A percentile compares a stretch with the other conserved stretches of the same genome.
Evolutionary conservation across 2,797 vertebrate genomes (phyloP).

Genomic region (Mycteria americana): DNA sequence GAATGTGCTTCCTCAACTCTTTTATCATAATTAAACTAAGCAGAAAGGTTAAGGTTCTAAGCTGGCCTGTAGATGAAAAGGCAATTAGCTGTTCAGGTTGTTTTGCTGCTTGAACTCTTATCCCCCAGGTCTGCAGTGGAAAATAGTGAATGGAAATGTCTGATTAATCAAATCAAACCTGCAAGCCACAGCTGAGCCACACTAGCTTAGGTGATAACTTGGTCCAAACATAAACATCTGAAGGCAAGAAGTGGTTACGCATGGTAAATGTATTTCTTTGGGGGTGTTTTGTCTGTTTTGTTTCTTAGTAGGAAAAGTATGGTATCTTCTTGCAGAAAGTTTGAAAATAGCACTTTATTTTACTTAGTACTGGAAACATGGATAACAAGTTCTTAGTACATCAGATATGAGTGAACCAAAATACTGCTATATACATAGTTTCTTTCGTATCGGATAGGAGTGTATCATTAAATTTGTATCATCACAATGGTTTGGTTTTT

Average conservation of each 20-base stretch:
- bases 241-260: not conserved
- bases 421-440: not conserved
- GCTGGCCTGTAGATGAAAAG: not conserved
- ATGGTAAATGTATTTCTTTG: not conserved
- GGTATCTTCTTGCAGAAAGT: not conserved
- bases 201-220: not conserved
- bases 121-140: not conserved
- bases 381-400: not conserved
- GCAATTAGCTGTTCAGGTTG: not conserved
- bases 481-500: not conserved
- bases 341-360: not conserved
- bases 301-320: not conserved
- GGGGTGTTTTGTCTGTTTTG: not conserved
- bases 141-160: not conserved
- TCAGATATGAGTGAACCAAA: not conserved
- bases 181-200: not conserved
- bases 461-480: not conserved
- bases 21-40: not conserved
- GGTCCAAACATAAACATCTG: not conserved
- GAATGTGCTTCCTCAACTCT: not conserved
- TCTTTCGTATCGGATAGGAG: not conserved
- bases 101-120: not conserved
- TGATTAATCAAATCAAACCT: not conserved
- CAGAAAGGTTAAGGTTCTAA: not conserved
- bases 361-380: not conserved